Conservation (phyloP, 2,797 vertebrate genomes). For the Sphenopsis melanotis region DNA sequence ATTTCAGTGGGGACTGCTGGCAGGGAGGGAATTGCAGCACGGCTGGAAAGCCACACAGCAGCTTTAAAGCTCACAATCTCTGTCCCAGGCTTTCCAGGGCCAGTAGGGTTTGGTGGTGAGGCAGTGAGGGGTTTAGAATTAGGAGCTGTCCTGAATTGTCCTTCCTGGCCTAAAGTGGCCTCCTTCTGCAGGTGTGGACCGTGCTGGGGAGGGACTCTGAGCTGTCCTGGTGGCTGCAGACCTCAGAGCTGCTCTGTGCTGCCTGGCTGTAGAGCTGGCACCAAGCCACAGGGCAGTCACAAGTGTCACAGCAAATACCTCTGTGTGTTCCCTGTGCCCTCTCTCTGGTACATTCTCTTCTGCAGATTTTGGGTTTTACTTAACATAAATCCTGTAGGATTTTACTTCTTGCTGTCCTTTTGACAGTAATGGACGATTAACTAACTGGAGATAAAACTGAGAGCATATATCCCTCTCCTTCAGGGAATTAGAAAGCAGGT, state of each 20-base stretch:
- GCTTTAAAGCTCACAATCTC: no score
- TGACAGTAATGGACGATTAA: conserved; percentile 59
- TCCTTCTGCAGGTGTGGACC: neutral
- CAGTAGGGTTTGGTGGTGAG: no score
- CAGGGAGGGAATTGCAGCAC: neutral
- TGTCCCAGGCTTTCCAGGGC: no score
- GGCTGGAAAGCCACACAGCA: neutral
- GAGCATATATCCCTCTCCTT: conserved; percentile 37
- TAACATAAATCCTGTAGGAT: conserved; percentile 6
- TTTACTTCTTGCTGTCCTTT: conserved; percentile 43
- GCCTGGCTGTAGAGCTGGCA: neutral
- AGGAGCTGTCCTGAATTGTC: neutral
- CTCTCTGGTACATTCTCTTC: neutral
- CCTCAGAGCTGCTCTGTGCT: neutral
- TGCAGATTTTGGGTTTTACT: neutral
- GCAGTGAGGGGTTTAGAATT: neutral
- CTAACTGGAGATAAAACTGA: conserved; percentile 37
- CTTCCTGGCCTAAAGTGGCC: rapidly evolving
- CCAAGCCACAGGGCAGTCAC: neutral
- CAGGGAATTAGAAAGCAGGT: conserved; percentile 32
- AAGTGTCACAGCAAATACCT: neutral
- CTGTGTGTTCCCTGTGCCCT: neutral
- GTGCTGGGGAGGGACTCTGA: neutral
- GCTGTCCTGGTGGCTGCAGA: neutral
- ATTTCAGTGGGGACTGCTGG: rapidly evolving